Conservation (phyloP, 2,888 invertebrate species). For the Orthosia gothica region DNA sequence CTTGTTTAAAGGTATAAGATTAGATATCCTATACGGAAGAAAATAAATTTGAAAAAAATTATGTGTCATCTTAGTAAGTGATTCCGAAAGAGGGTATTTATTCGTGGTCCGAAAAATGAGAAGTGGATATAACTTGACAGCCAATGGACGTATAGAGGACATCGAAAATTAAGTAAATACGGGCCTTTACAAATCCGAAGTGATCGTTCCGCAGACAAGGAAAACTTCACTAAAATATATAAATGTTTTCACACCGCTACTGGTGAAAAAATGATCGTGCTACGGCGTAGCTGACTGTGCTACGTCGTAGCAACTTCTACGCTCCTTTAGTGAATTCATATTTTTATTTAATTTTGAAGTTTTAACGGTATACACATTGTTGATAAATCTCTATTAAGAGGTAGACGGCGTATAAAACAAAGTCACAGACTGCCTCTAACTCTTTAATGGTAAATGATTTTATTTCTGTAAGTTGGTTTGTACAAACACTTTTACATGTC, state of each 20-base stretch:
- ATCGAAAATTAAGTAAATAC: conserved; percentile 20
- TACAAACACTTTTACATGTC: too few species aligned
- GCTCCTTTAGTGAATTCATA: not conserved
- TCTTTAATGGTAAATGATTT: too few species aligned
- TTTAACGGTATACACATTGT: too few species aligned
- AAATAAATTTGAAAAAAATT: not conserved
- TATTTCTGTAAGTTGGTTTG: too few species aligned
- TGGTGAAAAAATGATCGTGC: conserved; percentile 21
- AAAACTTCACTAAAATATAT: conserved; percentile 32
- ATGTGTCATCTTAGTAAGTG: not conserved
- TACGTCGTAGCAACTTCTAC: conserved; percentile 26
- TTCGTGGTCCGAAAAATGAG: not conserved
- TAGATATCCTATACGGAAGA: not conserved
- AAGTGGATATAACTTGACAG: conserved; percentile 35
- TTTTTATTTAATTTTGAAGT: conserved; percentile 22
- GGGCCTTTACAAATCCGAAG: conserved; percentile 28
- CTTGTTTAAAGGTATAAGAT: too few species aligned
- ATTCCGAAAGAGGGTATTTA: not conserved
- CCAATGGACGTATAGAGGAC: conserved; percentile 33
- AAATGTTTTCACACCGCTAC: conserved; percentile 24
- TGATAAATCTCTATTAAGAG: too few species aligned
- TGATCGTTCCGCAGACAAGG: conserved; percentile 23
- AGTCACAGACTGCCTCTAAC: too few species aligned
- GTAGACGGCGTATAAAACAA: too few species aligned
- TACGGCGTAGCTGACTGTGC: conserved; percentile 20